Percentiles rank a stretch among this genome's conserved stretches.
Evolutionary conservation across 2,113 vertebrate genomes (phyloP).

Genomic region (Bungarus multicinctus): DNA sequence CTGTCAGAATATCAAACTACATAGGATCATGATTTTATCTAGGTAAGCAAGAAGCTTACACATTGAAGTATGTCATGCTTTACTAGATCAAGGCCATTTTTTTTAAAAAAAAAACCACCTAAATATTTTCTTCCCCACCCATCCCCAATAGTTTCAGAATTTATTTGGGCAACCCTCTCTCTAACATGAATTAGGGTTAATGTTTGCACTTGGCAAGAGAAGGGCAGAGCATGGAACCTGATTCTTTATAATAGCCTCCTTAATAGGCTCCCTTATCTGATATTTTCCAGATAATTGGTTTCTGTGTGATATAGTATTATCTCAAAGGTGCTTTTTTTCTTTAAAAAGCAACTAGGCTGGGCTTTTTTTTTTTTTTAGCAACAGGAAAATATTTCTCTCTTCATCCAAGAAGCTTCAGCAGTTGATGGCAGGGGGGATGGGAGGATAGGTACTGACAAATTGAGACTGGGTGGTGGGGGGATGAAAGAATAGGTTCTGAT

Average conservation of each 20-base stretch:
- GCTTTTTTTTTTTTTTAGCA: neutral
- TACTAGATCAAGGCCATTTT: neutral
- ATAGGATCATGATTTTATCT: neutral
- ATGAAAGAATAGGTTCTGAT: neutral
- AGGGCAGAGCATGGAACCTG: neutral
- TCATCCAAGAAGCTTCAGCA: neutral
- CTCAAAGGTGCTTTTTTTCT: neutral
- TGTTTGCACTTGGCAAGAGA: neutral
- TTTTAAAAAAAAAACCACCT: neutral
- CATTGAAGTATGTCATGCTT: neutral
- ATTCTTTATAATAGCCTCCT: neutral
- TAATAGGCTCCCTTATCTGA: too few species aligned
- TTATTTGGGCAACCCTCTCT: neutral
- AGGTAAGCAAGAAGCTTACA: neutral
- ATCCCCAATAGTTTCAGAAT: neutral
- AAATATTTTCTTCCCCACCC: too few species aligned
- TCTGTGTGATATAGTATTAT: neutral
- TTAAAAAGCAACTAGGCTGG: neutral
- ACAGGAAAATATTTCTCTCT: neutral
- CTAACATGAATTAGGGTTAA: neutral
- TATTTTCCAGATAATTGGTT: neutral
- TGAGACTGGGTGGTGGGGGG: neutral
- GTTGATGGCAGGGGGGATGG: neutral
- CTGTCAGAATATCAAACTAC: neutral
- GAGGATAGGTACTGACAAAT: neutral